These are phyloP conservation scores for Flexamia atlantica DNA, from an alignment of 2,888 invertebrate genomes.

Conservation along the genomic window DNA sequence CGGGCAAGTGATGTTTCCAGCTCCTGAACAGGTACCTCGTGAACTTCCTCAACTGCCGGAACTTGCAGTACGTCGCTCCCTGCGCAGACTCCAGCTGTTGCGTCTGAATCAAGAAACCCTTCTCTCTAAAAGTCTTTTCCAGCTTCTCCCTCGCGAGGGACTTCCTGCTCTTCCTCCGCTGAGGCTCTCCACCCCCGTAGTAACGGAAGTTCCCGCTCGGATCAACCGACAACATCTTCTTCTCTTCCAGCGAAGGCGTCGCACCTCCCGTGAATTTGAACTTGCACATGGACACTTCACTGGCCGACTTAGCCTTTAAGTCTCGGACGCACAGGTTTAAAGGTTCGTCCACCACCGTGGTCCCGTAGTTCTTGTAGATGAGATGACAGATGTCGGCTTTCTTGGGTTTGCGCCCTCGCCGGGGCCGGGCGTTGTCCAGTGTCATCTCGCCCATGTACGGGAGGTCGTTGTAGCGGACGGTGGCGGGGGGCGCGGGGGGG, in stretches of 20 bases:
- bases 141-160: conserved; percentile 92
- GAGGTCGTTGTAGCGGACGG: conserved; percentile 82
- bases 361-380: conserved; percentile 95
- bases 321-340: conserved; percentile 91
- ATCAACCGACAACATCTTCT: conserved; percentile 94
- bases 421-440: conserved; percentile 90
- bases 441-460: conserved; percentile 97
- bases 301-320: conserved; percentile 75
- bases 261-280: conserved; percentile 96
- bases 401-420: conserved; percentile 92
- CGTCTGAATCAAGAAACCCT: conserved; percentile 91
- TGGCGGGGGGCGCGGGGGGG: conserved; percentile 67
- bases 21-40: conserved; percentile 94
- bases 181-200: conserved; percentile 85
- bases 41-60: conserved; percentile 92
- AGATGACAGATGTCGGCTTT: conserved; percentile 95
- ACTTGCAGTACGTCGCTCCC: conserved; percentile 96
- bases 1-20: conserved; percentile 95
- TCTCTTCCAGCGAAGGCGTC: conserved; percentile 92
- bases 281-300: conserved; percentile 89
- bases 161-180: conserved; percentile 83
- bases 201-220: conserved; percentile 93
- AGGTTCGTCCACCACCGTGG: conserved; percentile 86
- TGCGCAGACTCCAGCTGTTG: conserved; percentile 95
- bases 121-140: conserved; percentile 95